Conservation (phyloP, 2,797 vertebrate genomes). For the Saxicola maurus region DNA sequence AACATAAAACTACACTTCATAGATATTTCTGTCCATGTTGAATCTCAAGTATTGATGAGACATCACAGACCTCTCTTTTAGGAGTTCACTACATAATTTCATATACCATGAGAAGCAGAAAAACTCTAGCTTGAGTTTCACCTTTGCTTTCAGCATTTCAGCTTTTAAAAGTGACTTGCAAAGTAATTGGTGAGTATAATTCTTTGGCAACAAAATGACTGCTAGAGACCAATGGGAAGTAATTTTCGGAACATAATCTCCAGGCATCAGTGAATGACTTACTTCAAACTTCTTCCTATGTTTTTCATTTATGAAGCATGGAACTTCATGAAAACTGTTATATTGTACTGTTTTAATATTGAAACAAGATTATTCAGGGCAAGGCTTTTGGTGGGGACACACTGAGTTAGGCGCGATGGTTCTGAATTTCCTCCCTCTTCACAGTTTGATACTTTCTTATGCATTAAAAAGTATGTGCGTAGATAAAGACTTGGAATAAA, state of each 20-base stretch:
- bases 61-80: not conserved
- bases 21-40: not conserved
- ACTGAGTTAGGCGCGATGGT: not conserved
- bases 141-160: not conserved
- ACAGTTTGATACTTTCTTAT: not conserved
- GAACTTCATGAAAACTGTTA: not conserved
- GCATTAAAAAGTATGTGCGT: not conserved
- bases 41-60: not conserved
- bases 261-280: not conserved
- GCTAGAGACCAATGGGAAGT: not conserved
- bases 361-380: not conserved
- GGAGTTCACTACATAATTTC: not conserved
- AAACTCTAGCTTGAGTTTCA: not conserved
- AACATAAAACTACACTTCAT: not conserved
- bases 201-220: not conserved
- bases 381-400: not conserved
- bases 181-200: not conserved
- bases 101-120: not conserved
- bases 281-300: not conserved
- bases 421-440: not conserved
- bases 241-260: not conserved
- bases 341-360: not conserved
- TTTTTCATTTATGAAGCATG: not conserved
- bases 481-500: not conserved
- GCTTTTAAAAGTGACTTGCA: not conserved